Percentiles rank a stretch among this genome's conserved stretches.
Evolutionary conservation across 2,113 vertebrate genomes (phyloP).

Genomic region (Paracanthobrama guichenoti): DNA sequence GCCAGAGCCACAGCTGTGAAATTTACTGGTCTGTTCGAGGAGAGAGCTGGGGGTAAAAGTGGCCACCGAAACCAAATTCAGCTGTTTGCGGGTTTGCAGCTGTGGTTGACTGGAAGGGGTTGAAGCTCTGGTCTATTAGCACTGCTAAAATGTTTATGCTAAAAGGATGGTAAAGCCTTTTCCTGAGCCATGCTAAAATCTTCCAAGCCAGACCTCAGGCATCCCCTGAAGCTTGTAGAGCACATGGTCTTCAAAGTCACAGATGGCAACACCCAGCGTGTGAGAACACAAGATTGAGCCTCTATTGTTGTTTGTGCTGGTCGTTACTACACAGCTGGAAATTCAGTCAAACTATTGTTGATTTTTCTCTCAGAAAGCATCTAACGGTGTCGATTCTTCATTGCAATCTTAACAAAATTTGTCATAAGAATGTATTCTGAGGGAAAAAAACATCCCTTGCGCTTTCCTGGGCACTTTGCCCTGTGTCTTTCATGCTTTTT

Average conservation of each 20-base stretch:
- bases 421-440: conserved; percentile 1
- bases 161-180: conserved; percentile 58
- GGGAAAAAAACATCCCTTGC: conserved; percentile 18
- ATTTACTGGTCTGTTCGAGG: conserved; percentile 72
- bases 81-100: conserved; percentile 73
- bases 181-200: conserved; percentile 65
- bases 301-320: conserved; percentile 14
- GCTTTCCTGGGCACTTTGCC: conserved; percentile 48
- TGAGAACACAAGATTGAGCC: conserved; percentile 17
- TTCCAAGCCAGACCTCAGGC: conserved; percentile 65
- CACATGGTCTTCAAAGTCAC: conserved; percentile 69
- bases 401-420: conserved; percentile 34
- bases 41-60: conserved; percentile 39
- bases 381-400: neutral
- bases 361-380: neutral
- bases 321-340: conserved; percentile 12
- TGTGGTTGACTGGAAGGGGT: conserved; percentile 64
- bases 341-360: neutral
- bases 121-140: conserved; percentile 62
- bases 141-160: conserved; percentile 67
- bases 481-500: conserved; percentile 46
- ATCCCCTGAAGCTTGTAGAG: conserved; percentile 57
- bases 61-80: conserved; percentile 65
- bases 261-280: conserved; percentile 62
- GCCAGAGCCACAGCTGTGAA: conserved; percentile 72